Percentiles rank a stretch among this genome's conserved stretches.
phyloP scores from a whole-genome alignment of 2,113 vertebrate genomes.

The Myrmecobius fasciatus region DNA sequence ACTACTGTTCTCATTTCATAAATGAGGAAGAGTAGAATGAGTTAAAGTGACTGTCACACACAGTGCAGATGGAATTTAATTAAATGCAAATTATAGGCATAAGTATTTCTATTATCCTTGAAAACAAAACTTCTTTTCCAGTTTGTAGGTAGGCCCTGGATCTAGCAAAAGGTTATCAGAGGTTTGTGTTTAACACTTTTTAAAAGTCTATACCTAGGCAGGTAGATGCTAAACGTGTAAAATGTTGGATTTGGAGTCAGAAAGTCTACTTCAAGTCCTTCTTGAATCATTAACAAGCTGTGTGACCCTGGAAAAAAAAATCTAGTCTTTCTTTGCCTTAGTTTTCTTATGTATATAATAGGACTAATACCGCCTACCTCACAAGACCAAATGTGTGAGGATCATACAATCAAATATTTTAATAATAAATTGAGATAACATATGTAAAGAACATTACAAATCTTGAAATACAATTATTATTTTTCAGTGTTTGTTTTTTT shows the following conservation, averaged over 20 bases:
- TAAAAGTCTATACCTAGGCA: neutral
- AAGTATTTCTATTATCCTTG: neutral
- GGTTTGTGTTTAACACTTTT: slow-evolving; percentile 9
- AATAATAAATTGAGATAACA: neutral
- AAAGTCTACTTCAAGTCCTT: neutral
- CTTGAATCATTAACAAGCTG: neutral
- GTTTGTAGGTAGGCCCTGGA: neutral
- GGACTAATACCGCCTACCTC: neutral
- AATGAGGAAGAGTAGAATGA: neutral
- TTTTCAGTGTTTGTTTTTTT: neutral
- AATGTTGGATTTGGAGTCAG: neutral
- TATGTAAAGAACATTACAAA: neutral
- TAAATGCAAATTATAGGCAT: neutral
- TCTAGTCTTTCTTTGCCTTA: neutral
- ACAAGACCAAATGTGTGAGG: neutral
- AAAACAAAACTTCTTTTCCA: neutral
- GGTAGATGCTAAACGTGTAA: neutral
- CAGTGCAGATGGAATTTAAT: neutral
- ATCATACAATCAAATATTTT: neutral
- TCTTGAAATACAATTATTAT: neutral
- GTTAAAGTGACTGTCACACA: neutral
- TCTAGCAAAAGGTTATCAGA: neutral
- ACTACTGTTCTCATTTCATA: neutral
- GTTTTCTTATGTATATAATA: neutral
- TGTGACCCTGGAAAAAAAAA: neutral